Conservation (phyloP, 2,113 vertebrate genomes). For the Castor canadensis region DNA sequence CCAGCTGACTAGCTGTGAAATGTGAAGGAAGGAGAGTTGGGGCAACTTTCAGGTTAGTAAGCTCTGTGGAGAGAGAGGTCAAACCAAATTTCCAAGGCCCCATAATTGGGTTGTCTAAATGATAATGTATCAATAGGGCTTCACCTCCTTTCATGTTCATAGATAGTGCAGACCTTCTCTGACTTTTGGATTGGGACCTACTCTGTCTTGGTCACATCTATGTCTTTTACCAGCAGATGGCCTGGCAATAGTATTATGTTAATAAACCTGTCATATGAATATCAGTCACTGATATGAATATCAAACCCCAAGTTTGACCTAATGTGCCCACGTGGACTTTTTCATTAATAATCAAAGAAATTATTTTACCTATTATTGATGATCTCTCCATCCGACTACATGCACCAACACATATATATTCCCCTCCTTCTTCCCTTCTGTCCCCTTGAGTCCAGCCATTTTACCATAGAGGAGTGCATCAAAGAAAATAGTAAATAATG, state of each 20-base stretch:
- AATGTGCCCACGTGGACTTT: not conserved
- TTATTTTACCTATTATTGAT: not conserved
- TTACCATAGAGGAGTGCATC: not conserved
- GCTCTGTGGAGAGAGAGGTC: not conserved
- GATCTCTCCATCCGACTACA: not conserved
- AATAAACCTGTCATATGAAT: not conserved
- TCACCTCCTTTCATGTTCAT: not conserved
- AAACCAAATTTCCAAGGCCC: not conserved
- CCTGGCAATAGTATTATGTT: not conserved
- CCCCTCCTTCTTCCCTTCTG: not conserved
- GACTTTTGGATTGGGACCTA: not conserved
- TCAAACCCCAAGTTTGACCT: not conserved
- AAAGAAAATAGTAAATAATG: not conserved
- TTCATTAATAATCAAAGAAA: conserved; percentile 10
- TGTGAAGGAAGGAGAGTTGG: not conserved
- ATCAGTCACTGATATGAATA: not conserved
- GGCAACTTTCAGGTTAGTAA: not conserved
- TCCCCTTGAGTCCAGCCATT: not conserved
- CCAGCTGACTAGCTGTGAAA: not conserved
- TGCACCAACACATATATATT: not conserved
- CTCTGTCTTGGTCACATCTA: not conserved
- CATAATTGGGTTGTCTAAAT: not conserved
- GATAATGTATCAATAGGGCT: not conserved
- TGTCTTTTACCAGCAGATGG: not conserved
- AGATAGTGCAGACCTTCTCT: not conserved